A percentile compares a stretch with the other conserved stretches of the same genome.
phyloP scores from a whole-genome alignment of 2,888 invertebrate species.

The Linnaemya tessellans region DNA sequence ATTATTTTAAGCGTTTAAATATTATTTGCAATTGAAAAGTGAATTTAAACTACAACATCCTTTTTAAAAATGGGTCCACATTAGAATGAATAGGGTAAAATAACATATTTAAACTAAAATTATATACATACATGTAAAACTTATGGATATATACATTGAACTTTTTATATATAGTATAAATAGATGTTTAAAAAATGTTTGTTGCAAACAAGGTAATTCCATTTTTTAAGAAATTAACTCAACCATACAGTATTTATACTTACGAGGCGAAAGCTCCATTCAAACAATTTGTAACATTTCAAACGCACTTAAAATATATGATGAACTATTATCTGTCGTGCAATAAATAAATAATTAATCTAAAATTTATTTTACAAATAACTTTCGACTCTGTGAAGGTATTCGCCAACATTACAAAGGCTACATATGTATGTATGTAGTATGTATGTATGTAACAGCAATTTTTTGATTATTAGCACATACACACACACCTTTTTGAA shows the following conservation, averaged over 20 bases:
- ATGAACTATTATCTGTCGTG: neutral
- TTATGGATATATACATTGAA: slow-evolving; percentile 9
- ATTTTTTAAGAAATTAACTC: slow-evolving; percentile 33
- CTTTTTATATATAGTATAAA: slow-evolving; percentile 27
- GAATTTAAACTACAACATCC: slow-evolving; percentile 15
- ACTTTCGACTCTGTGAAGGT: slow-evolving; percentile 4
- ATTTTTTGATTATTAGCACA: neutral
- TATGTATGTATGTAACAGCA: neutral
- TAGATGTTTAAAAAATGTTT: slow-evolving; percentile 59
- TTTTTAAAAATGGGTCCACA: slow-evolving; percentile 68
- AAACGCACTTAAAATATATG: neutral
- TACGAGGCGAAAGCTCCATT: neutral
- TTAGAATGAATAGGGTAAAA: slow-evolving; percentile 55
- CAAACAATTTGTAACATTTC: neutral
- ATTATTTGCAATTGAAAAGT: slow-evolving; percentile 47
- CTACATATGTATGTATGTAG: neutral
- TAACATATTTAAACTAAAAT: slow-evolving; percentile 36
- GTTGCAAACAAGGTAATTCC: slow-evolving; percentile 44
- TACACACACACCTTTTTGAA: neutral
- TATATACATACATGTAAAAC: slow-evolving; percentile 3
- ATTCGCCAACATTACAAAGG: neutral
- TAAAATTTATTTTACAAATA: neutral
- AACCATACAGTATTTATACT: slow-evolving; percentile 32
- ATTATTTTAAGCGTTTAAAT: neutral
- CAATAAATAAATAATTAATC: neutral